phyloP scores from a whole-genome alignment of 2,888 invertebrate genomes.

The Hesperia comma region DNA sequence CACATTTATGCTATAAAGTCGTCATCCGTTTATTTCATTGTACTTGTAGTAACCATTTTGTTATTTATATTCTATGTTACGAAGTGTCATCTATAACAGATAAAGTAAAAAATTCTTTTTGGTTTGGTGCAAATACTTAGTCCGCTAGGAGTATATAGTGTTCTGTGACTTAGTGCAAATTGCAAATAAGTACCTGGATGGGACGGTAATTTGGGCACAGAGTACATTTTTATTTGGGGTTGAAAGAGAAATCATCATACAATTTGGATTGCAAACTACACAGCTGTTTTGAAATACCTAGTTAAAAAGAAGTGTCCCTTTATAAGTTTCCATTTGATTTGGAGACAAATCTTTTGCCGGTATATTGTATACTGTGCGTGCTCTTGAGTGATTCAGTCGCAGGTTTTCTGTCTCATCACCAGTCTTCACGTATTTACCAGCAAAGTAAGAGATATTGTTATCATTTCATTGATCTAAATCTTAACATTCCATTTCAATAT shows the following conservation, averaged over 20 bases:
- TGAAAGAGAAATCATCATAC: background rate
- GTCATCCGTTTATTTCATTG: no score
- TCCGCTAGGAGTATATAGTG: no score
- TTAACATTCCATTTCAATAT: background rate
- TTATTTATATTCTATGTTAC: no score
- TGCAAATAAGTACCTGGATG: background rate
- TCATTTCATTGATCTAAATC: background rate
- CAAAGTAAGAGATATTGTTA: background rate
- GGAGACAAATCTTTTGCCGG: background rate
- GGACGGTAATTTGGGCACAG: slow-evolving; percentile 3
- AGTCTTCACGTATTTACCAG: background rate
- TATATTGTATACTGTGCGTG: slow-evolving; percentile 9
- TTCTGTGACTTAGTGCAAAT: background rate
- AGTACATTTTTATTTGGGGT: no score
- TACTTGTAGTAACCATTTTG: no score
- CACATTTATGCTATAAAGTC: no score
- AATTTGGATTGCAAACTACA: background rate
- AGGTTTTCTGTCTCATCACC: background rate
- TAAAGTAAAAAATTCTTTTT: background rate
- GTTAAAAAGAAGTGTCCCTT: background rate
- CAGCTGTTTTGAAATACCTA: background rate
- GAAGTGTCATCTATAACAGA: background rate
- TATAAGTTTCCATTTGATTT: background rate
- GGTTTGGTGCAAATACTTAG: background rate
- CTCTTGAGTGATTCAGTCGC: background rate